phyloP scores from a whole-genome alignment of 2,113 vertebrate species.

The Clarias batrachus region DNA sequence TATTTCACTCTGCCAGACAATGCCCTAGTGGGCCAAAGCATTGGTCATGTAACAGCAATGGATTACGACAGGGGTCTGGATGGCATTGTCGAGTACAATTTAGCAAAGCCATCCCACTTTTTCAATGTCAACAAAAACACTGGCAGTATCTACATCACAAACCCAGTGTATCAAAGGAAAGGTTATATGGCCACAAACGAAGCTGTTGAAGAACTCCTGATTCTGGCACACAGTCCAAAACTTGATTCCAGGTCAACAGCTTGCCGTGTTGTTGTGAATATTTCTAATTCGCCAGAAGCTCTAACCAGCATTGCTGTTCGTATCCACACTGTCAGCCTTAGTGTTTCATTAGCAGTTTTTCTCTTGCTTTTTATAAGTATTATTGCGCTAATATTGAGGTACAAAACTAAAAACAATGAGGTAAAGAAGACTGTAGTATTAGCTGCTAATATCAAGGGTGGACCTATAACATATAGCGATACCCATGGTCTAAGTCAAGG shows the following conservation, averaged over 20 bases:
- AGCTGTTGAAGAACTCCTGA: conserved; percentile 72
- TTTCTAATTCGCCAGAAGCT: conserved; percentile 72
- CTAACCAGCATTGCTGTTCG: conserved; percentile 55
- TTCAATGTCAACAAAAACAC: conserved; percentile 83
- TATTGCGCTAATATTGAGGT: conserved; percentile 72
- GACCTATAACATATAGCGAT: conserved; percentile 49
- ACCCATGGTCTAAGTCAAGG: conserved; percentile 58
- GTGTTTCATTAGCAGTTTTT: conserved; percentile 70
- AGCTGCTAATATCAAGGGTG: conserved; percentile 53
- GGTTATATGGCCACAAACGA: conserved; percentile 57
- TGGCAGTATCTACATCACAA: conserved; percentile 79
- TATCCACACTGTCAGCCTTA: conserved; percentile 73
- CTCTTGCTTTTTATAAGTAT: conserved; percentile 75
- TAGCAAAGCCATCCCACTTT: conserved; percentile 73
- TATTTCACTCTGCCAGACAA: conserved; percentile 79
- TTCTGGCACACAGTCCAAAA: conserved; percentile 82
- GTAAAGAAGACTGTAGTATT: conserved; percentile 65
- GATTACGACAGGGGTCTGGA: conserved; percentile 85
- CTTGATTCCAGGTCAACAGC: conserved; percentile 75
- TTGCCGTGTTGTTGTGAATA: conserved; percentile 81
- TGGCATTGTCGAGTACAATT: conserved; percentile 81
- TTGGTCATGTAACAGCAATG: conserved; percentile 84
- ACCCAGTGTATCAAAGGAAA: conserved; percentile 67
- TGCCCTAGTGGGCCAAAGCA: conserved; percentile 65
- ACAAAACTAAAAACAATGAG: conserved; percentile 68